Base-by-base conservation (phyloP, 2,888 invertebrate species). In the Sisyra terminalis region DNA sequence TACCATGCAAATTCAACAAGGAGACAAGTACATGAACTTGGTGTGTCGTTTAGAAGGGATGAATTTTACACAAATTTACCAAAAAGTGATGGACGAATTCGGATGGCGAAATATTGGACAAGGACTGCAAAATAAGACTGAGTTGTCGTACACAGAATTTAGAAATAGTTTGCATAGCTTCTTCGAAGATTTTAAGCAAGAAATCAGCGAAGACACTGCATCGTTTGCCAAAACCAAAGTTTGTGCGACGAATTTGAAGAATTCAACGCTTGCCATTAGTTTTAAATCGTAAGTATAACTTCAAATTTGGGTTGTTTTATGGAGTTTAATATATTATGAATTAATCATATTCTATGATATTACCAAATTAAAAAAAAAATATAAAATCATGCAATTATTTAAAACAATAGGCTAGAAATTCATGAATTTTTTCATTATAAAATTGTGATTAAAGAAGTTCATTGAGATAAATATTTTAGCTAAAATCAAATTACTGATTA, bases 1-100 rank as follows among this genome's bases (percentile, higher is more conserved):
- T 14, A 70, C 68, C 52, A 59, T 71, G 1, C 73, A 73, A 50
- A 55, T 73, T 9, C 63, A 63, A 46, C 67, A 69, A 51, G 69
- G 69, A 50, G 63, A 63, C 39, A 66, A 67, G 44, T 73, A 73
- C 48, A 65, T 68, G 41, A 57, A 55, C 3, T 54, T 73, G 10
- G 51, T 73, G 6, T 73, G 73, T 45, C 61, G 63, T 29, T 48
- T 70, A 38, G 54, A 60, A 29, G 50, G 56, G n/a, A 55, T 70
- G 57, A 57, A 52, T 37, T 47, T 63, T 14, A 55, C 59, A 0
- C 64, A 67, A 2, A 52, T 71, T 1, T 58, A 67, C 44, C 51
- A 54, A 7, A 52, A 59, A 0, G 50, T 73, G 13, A 58, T 65
- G 44, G 60, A 63, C 16, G 65, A 69, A 46, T 70, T 73, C 52